Evolutionary conservation across 1,140 invertebrate species (phyloP), one percentile per base, ranked within the genome.

Genomic region (honey bee (Apis mellifera)): DNA sequence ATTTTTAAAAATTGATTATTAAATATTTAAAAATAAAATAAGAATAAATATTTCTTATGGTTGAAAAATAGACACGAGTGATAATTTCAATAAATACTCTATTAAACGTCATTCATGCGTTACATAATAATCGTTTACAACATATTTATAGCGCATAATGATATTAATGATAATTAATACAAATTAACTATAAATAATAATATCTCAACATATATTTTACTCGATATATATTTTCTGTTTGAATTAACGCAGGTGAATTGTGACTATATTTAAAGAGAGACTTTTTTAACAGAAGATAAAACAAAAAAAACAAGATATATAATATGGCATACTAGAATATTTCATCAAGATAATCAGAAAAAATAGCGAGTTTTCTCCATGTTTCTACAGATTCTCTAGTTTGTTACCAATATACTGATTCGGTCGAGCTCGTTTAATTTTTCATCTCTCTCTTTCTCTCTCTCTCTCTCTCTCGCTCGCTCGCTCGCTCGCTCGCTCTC

Each of bases 81-180:
- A 7, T 86, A 82, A 88, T 90, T 89, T 89, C 86, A 90, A 90
- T 90, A 89, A 90, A 89, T 90, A 90, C 78, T 90, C 84, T 90
- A 90, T 90, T 90, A 89, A 88, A 90, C 79, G 84, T 81, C 87
- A 90, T 85, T 90, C 70, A 90, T 90, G 85, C 85, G 80, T 87
- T 90, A 89, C 90, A 90, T 83, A 88, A 83, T 90, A 89, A 89
- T 89, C 86, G 84, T 89, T 70, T 90, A 87, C 76, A 89, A 80
- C 84, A 82, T 84, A 84, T 88, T 78, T 69, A 68, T 60, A 79
- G 78, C 83, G 76, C 84, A 74, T 90, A 83, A 84, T 90, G 64
- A 70, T 77, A 78, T 81, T 82, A 83, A 83, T 85, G 60, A 87
- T 82, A 78, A 85, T 84, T 59, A 86, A 88, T 84, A 72, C 78